Percentiles rank a stretch among this genome's conserved stretches.
These are phyloP conservation scores for Rhopalosiphum padi DNA, from an alignment of 1,140 invertebrate species.

Conservation along the genomic window DNA sequence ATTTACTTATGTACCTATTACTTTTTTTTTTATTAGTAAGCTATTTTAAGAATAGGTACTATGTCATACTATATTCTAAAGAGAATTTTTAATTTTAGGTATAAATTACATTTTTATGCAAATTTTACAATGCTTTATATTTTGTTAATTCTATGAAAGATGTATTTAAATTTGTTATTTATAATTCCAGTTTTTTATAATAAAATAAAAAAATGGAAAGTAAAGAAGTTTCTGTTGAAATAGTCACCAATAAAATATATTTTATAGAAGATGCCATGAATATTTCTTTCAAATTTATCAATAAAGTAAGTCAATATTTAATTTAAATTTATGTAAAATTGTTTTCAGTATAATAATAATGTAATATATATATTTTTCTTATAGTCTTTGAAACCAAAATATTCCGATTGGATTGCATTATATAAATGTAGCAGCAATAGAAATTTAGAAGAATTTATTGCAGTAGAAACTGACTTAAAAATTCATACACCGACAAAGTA, in stretches of 20 bases:
- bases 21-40: not conserved
- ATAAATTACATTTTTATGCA: not conserved
- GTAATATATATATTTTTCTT: not conserved
- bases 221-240: conserved; percentile 9
- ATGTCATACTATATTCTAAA: not conserved
- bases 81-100: not conserved
- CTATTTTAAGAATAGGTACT: not conserved
- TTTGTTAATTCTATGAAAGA: not conserved
- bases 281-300: conserved; percentile 36
- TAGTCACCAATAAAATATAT: conserved; percentile 32
- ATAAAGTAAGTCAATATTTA: conserved; percentile 18
- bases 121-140: not conserved
- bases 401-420: conserved; percentile 45
- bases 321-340: not conserved
- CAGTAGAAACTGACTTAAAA: conserved; percentile 26
- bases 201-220: conserved; percentile 33
- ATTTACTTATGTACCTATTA: not conserved
- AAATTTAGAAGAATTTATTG: conserved; percentile 51
- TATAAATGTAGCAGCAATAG: conserved; percentile 30
- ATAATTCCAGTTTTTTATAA: not conserved
- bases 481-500: not conserved
- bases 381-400: conserved; percentile 31
- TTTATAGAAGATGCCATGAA: not conserved
- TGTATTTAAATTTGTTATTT: not conserved
- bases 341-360: too few relatives aligned